A percentile compares a stretch with the other conserved stretches of the same genome.
Evolutionary conservation across 2,888 invertebrate genomes (phyloP).

Genomic region (Oeneis ivallda): DNA sequence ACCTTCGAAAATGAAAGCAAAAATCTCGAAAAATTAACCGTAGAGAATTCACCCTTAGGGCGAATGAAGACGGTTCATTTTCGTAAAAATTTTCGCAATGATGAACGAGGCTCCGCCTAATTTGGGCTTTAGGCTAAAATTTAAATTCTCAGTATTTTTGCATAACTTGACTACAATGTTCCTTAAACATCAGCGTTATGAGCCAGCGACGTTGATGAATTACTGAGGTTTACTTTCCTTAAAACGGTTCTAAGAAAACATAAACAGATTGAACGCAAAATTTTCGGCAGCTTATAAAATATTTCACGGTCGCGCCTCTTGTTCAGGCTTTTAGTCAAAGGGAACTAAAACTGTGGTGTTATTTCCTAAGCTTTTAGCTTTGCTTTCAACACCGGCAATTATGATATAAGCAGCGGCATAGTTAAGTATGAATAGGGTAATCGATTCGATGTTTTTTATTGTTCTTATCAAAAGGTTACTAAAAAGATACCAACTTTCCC

Average conservation of each 20-base stretch:
- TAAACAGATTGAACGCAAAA: neutral
- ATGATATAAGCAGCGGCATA: too few species aligned
- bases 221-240: neutral
- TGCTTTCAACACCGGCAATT: too few species aligned
- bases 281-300: neutral
- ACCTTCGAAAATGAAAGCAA: too few species aligned
- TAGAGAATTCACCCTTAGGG: too few species aligned
- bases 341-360: neutral
- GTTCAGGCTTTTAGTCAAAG: neutral
- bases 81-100: too few species aligned
- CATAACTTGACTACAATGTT: neutral
- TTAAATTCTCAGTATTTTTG: neutral
- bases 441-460: too few species aligned
- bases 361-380: neutral
- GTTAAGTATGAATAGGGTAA: too few species aligned
- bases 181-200: neutral
- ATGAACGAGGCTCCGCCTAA: too few species aligned
- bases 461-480: too few species aligned
- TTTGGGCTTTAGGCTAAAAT: neutral
- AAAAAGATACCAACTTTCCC: too few species aligned
- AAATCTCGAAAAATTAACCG: too few species aligned
- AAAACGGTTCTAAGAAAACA: neutral
- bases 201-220: neutral
- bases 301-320: neutral
- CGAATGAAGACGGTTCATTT: too few species aligned